These are phyloP conservation scores for Apoda limacodes DNA, from an alignment of 2,888 invertebrate species.

Conservation along the genomic window DNA sequence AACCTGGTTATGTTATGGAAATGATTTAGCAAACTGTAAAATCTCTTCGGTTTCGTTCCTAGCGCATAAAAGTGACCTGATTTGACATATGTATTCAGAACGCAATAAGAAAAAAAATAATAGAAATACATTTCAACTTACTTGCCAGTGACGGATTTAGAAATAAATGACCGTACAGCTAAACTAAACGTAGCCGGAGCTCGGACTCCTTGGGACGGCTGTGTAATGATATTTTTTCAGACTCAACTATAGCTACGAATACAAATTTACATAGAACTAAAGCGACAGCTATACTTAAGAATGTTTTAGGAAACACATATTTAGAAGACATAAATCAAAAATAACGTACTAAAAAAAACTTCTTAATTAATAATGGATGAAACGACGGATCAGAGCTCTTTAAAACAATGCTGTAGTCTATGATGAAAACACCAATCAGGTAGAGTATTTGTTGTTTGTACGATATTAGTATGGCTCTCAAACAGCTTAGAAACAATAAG, in stretches of 20 bases:
- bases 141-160: slow-evolving; percentile 10
- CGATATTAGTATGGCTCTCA: too few species aligned
- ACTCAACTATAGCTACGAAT: too few species aligned
- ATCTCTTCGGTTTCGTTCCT: slow-evolving; percentile 11
- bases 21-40: slow-evolving; percentile 11
- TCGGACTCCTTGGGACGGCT: too few species aligned
- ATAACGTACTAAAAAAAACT: too few species aligned
- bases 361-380: too few species aligned
- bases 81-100: slow-evolving; percentile 15
- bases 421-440: slow-evolving; percentile 25
- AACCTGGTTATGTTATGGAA: too few species aligned
- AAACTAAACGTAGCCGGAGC: slow-evolving; percentile 12
- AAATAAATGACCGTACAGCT: slow-evolving; percentile 12
- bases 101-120: slow-evolving; percentile 12
- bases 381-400: too few species aligned
- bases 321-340: too few species aligned
- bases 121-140: slow-evolving; percentile 7
- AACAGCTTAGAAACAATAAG: too few species aligned
- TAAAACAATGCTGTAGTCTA: slow-evolving; percentile 22
- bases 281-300: too few species aligned
- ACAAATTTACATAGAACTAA: slow-evolving; percentile 16
- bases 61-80: slow-evolving; percentile 13
- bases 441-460: too few species aligned
- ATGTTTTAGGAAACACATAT: too few species aligned
- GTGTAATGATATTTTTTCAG: slow-evolving; percentile 13